Base-by-base conservation (phyloP, 1,140 invertebrate genomes). In the Bombus ignitus region DNA sequence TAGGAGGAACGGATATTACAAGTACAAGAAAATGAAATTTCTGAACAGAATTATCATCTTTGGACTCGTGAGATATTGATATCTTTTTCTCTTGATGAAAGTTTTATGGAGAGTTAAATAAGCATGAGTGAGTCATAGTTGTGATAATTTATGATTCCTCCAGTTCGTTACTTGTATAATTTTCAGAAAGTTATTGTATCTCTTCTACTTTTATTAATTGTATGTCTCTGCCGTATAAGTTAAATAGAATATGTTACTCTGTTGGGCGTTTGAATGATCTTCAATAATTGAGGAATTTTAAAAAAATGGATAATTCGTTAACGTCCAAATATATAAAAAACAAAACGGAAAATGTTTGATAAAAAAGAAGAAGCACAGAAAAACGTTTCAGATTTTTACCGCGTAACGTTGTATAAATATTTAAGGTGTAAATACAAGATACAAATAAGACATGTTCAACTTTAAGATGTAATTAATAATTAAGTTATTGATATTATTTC, bases 381-480 rank as follows among this genome's bases (percentile, higher is more conserved):
- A n/a, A 88, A 81, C 53, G 65, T 74, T 75, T 71, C 15, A 70
- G 70, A 88, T 83, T 86, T 90, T 90, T 90, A 90, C 59, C 59
- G 47, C 53, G 44, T 83, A 84, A 90, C 77, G 32, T 90, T 90
- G 83, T 90, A 81, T 88, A 82, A 87, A 87, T 87, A 90, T 57
- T 80, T 88, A 90, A 90, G 77, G 22, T 90, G 89, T 90, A 90
- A 74, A 90, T 88, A 88, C 44, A 86, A 22, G 22, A 84, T 90
- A 53, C 32, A 82, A 74, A 37, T 81, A 82, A 73, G 74, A 86
- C 13, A 62, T 68, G 77, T 87, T 53, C 62, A 62, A 89, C 39
- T 88, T n/a, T 80, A 78, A 70, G 37, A 68, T 76, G 53, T 83
- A 88, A 74, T 47, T 86, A 44, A 44, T 53, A 42, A 76, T 73